phyloP scores from a whole-genome alignment of 2,113 vertebrate species.

The Ciconia boyciana region DNA sequence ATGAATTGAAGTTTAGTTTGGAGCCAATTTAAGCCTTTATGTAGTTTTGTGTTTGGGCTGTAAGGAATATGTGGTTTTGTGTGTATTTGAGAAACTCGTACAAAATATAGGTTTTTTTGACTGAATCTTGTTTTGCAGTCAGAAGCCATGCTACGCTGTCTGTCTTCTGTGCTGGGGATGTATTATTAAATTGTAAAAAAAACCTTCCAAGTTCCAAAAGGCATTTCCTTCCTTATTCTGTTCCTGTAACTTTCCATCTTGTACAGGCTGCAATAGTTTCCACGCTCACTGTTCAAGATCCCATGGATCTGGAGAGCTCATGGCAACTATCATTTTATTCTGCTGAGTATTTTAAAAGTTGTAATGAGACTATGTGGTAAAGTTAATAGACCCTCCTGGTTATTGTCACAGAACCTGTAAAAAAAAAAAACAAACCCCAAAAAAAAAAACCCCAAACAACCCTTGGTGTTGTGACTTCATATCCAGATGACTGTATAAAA shows the following conservation, averaged over 20 bases:
- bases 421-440: not conserved
- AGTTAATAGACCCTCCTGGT: slow-evolving; percentile 36
- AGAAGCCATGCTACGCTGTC: not conserved
- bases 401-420: slow-evolving; percentile 26
- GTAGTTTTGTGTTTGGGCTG: not conserved
- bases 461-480: slow-evolving; percentile 27
- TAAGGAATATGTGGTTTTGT: not conserved
- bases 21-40: not conserved
- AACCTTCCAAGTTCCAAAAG: not conserved
- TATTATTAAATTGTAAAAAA: not conserved
- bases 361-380: slow-evolving; percentile 28
- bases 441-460: not conserved
- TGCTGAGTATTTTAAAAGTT: slow-evolving; percentile 39
- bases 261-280: not conserved
- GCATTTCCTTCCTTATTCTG: not conserved
- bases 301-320: not conserved
- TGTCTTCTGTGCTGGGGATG: not conserved
- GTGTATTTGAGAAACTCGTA: not conserved
- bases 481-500: slow-evolving; percentile 17
- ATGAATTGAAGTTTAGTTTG: not conserved
- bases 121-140: not conserved
- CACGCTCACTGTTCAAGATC: rapidly evolving
- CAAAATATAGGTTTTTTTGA: not conserved
- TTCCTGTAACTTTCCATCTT: not conserved
- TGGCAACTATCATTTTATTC: not conserved